Evolutionary conservation across 2,113 vertebrate genomes (phyloP).

Genomic region (Odobenus rosmarus): DNA sequence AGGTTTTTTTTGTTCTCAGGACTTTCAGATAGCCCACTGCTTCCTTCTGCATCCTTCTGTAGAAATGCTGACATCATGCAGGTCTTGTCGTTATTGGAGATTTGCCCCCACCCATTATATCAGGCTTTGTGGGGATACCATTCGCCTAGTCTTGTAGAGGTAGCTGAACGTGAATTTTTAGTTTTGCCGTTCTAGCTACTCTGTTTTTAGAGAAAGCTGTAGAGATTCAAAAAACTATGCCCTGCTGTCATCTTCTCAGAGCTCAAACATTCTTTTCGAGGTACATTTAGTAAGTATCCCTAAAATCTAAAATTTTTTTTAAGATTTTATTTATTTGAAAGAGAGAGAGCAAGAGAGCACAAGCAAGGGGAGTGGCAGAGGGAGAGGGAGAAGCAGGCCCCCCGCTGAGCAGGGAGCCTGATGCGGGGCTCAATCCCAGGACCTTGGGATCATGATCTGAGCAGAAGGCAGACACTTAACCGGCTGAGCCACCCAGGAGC

Average conservation of each 20-base stretch:
- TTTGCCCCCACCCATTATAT: background rate
- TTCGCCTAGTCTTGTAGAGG: background rate
- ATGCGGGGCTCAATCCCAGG: too few species aligned
- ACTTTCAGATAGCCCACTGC: background rate
- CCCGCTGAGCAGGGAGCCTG: too few species aligned
- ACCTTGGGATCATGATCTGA: too few species aligned
- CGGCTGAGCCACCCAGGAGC: too few species aligned
- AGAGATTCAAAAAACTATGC: background rate
- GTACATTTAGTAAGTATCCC: background rate
- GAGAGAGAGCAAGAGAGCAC: too few species aligned
- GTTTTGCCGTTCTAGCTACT: background rate
- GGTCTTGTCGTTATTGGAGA: background rate
- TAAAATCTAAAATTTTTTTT: background rate
- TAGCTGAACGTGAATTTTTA: background rate
- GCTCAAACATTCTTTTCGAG: background rate
- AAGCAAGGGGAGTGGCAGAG: too few species aligned
- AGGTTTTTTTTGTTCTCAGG: background rate
- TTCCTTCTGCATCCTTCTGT: background rate
- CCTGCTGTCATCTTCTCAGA: background rate
- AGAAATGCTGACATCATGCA: background rate
- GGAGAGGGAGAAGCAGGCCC: too few species aligned
- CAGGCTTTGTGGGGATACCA: background rate
- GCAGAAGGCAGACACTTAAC: too few species aligned
- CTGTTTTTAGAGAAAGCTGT: background rate
- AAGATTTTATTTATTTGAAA: too few species aligned